Conservation (phyloP, 2,113 vertebrate genomes). For the Trogon surrucura region DNA sequence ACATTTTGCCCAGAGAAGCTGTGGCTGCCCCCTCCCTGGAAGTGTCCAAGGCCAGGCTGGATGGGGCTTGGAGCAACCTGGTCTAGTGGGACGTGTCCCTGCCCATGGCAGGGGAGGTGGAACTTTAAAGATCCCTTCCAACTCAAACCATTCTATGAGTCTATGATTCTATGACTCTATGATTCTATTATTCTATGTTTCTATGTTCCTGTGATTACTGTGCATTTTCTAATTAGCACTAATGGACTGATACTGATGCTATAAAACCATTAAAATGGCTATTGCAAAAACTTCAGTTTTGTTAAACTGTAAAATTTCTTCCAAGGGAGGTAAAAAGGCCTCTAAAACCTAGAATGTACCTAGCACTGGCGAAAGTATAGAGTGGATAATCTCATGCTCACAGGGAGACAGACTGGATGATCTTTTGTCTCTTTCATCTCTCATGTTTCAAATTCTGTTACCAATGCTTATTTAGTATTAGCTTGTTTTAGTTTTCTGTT, state of each 20-base stretch:
- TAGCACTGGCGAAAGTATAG: not conserved
- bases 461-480: not conserved
- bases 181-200: not conserved
- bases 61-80: not conserved
- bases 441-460: not conserved
- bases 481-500: not conserved
- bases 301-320: not conserved
- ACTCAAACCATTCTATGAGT: not conserved
- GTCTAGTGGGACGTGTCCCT: not conserved
- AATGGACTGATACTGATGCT: not conserved
- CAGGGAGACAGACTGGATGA: not conserved
- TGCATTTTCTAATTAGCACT: not conserved
- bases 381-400: not conserved
- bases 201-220: not conserved
- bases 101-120: rapidly evolving
- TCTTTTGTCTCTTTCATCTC: not conserved
- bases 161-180: not conserved
- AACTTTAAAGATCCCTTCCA: not conserved
- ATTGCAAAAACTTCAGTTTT: not conserved
- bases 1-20: not conserved
- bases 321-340: not conserved
- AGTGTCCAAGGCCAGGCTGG: not conserved
- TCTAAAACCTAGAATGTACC: not conserved
- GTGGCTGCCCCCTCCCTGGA: not conserved
- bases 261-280: not conserved